A percentile compares a stretch with the other conserved stretches of the same genome.
Evolutionary conservation across 2,797 vertebrate genomes (phyloP).

Genomic region (Amniataba percoides): DNA sequence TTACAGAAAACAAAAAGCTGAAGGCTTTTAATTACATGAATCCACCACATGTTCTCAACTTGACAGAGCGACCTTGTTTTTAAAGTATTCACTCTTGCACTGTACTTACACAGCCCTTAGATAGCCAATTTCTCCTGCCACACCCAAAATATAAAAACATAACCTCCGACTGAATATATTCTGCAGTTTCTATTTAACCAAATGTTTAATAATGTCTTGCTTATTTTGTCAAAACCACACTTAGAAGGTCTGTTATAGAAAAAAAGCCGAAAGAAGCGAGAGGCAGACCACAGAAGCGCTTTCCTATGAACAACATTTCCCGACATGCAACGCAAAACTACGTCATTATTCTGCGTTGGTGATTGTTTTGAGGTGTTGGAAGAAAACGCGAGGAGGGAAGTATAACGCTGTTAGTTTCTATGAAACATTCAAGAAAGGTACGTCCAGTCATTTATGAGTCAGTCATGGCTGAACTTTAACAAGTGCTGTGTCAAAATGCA

Average conservation of each 20-base stretch:
- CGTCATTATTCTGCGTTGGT: conserved; percentile 71
- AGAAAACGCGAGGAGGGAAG: conserved; percentile 36
- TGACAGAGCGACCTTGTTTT: neutral
- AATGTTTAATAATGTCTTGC: neutral
- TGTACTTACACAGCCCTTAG: too few species aligned
- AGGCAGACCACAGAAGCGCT: accelerated
- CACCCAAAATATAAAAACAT: neutral
- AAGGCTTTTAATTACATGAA: neutral
- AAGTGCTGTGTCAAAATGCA: neutral
- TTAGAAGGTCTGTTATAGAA: neutral
- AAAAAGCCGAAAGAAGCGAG: neutral
- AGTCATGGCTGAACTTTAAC: neutral
- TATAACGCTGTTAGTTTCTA: neutral
- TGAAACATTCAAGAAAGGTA: neutral
- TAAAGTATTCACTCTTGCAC: too few species aligned
- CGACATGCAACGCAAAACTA: conserved; percentile 8
- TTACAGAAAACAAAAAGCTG: conserved; percentile 10
- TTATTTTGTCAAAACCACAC: neutral
- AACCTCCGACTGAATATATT: neutral
- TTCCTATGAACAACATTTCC: conserved; percentile 65
- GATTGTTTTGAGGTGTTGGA: conserved; percentile 50
- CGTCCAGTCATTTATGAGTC: neutral
- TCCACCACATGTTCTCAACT: neutral
- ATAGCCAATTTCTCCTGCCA: neutral
- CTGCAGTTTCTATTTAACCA: neutral